These are phyloP conservation scores for Scaeva pyrastri DNA, from an alignment of 2,888 invertebrate genomes.

Conservation along the genomic window DNA sequence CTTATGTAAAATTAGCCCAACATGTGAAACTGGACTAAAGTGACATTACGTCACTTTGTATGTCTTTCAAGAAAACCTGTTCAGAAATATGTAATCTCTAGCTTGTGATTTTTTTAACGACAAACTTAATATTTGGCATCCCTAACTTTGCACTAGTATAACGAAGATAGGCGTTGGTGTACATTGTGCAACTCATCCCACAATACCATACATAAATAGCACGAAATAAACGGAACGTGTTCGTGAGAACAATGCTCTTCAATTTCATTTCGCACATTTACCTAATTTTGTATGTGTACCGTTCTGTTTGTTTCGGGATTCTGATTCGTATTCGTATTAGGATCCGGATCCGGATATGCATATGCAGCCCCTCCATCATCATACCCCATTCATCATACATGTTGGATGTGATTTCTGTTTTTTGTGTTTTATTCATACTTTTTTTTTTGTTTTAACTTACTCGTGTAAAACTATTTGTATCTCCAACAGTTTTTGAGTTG, in stretches of 20 bases:
- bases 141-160: background rate
- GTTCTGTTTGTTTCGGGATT: conserved; percentile 40
- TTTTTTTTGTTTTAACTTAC: background rate
- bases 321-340: too few relatives aligned
- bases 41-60: too few relatives aligned
- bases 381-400: background rate
- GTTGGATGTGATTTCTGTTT: conserved; percentile 24
- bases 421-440: background rate
- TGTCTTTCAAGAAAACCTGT: too few relatives aligned
- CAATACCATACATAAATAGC: background rate
- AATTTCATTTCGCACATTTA: conserved; percentile 69
- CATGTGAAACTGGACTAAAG: too few relatives aligned
- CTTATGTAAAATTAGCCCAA: too few relatives aligned
- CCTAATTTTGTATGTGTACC: conserved; percentile 64
- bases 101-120: too few relatives aligned
- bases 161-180: background rate
- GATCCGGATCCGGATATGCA: conserved; percentile 27
- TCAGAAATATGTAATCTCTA: too few relatives aligned
- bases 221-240: conserved; percentile 47
- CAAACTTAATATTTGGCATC: background rate
- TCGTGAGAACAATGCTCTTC: conserved; percentile 69
- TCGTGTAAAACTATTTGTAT: conserved; percentile 1
- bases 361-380: background rate
- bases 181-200: background rate
- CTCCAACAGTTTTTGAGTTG: conserved; percentile 34